These are phyloP conservation scores for Drosophila erecta DNA, from an alignment of 1,140 invertebrate species.

Conservation along the genomic window DNA sequence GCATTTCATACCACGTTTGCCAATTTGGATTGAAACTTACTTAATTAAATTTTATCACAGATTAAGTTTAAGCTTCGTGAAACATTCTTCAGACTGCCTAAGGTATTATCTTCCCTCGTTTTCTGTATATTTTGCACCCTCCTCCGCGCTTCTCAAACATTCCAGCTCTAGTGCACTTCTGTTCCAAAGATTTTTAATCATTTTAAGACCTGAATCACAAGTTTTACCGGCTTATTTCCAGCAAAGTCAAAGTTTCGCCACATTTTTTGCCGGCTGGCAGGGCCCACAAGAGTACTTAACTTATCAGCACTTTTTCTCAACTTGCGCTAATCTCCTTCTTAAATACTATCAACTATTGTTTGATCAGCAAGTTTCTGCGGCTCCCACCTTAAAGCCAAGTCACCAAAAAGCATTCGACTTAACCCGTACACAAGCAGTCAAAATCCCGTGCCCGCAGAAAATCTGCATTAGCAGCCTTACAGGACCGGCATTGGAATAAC, in stretches of 20 bases:
- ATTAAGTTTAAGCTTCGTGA: background rate
- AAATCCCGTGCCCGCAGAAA: slow-evolving; percentile 60
- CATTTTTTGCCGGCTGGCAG: background rate
- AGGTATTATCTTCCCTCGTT: background rate
- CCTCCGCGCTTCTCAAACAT: slow-evolving; percentile 3
- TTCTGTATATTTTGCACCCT: background rate
- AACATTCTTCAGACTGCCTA: background rate
- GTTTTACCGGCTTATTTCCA: slow-evolving; percentile 18
- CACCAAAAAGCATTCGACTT: slow-evolving; percentile 19
- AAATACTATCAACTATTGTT: slow-evolving; percentile 40
- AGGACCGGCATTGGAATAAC: slow-evolving; percentile 8
- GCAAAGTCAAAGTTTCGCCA: slow-evolving; percentile 12
- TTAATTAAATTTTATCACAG: background rate
- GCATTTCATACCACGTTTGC: background rate
- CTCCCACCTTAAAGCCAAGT: slow-evolving; percentile 23
- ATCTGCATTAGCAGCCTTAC: slow-evolving; percentile 60
- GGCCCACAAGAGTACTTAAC: slow-evolving; percentile 16
- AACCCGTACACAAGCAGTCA: slow-evolving; percentile 23
- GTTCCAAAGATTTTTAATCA: slow-evolving; percentile 5
- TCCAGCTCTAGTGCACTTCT: background rate
- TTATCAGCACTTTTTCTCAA: slow-evolving; percentile 16
- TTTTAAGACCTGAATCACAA: slow-evolving; percentile 4
- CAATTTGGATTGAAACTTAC: background rate
- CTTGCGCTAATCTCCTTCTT: slow-evolving; percentile 33
- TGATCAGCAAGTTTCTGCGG: slow-evolving; percentile 33